These are phyloP conservation scores for Thereva nobilitata DNA, from an alignment of 2,888 invertebrate genomes.

Conservation along the genomic window DNA sequence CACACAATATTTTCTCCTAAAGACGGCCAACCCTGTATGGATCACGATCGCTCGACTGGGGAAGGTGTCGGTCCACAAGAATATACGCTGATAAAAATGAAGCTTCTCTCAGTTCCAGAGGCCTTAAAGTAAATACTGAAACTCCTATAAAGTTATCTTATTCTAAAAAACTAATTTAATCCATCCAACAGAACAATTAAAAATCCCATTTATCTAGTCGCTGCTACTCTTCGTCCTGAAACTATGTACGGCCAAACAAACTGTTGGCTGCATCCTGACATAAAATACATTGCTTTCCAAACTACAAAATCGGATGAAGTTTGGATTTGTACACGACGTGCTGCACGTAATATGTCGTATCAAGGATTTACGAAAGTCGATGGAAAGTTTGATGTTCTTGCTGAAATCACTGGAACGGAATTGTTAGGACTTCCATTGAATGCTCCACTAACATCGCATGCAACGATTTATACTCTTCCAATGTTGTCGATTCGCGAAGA, in stretches of 20 bases:
- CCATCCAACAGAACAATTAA: conserved; percentile 47
- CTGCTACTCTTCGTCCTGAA: conserved; percentile 97
- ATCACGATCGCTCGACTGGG: conserved; percentile 93
- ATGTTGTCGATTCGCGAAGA: conserved; percentile 98
- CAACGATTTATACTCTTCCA: conserved; percentile 88
- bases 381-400: conserved; percentile 74
- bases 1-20: conserved; percentile 95
- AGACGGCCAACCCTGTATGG: conserved; percentile 99
- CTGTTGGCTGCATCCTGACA: conserved; percentile 96
- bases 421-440: conserved; percentile 82
- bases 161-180: not conserved
- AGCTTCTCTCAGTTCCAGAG: conserved; percentile 63
- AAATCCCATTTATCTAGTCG: conserved; percentile 68
- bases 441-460: conserved; percentile 83
- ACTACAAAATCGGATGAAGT: conserved; percentile 71
- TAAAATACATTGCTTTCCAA: conserved; percentile 87
- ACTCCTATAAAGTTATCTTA: conserved; percentile 4
- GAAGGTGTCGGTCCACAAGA: conserved; percentile 99
- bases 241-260: conserved; percentile 99
- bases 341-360: conserved; percentile 94
- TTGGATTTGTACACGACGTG: conserved; percentile 83
- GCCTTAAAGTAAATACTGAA: conserved; percentile 65
- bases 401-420: conserved; percentile 72
- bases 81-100: conserved; percentile 95
- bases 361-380: conserved; percentile 86